phyloP scores from a whole-genome alignment of 1,140 invertebrate species.

The Drosophila arizonae region DNA sequence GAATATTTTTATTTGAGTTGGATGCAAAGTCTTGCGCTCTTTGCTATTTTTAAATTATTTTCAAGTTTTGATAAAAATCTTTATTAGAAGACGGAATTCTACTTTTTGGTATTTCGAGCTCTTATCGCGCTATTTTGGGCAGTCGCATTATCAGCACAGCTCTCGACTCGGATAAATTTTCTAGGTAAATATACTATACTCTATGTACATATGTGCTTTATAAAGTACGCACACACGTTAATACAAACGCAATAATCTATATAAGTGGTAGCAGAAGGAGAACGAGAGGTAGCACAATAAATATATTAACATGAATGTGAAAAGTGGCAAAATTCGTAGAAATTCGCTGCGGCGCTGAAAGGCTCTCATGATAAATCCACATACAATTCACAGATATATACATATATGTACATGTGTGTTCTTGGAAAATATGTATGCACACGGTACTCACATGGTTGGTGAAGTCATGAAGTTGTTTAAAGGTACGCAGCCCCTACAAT shows the following conservation, averaged over 20 bases:
- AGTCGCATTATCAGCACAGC: slow-evolving; percentile 20
- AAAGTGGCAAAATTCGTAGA: slow-evolving; percentile 63
- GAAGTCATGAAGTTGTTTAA: slow-evolving; percentile 71
- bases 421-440: slow-evolving; percentile 63
- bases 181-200: not conserved
- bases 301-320: slow-evolving; percentile 75
- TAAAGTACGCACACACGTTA: not conserved
- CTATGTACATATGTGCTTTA: not conserved
- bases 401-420: slow-evolving; percentile 47
- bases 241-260: not conserved
- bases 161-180: slow-evolving; percentile 1
- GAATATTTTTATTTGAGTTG: too few relatives aligned
- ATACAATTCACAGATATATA: slow-evolving; percentile 16
- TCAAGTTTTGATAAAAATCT: not conserved
- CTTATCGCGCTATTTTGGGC: slow-evolving; percentile 32
- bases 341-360: slow-evolving; percentile 31
- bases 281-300: slow-evolving; percentile 20
- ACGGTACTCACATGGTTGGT: slow-evolving; percentile 53
- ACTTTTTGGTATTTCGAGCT: not conserved
- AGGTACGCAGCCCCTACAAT: slow-evolving; percentile 31
- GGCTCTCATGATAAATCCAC: slow-evolving; percentile 60
- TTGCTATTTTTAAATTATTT: too few relatives aligned
- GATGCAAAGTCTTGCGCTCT: too few relatives aligned
- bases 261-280: not conserved
- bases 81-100: not conserved